Evolutionary conservation across 2,113 vertebrate genomes (phyloP), one percentile per base, ranked within the genome.

Genomic region (Poeciliopsis retropinna): DNA sequence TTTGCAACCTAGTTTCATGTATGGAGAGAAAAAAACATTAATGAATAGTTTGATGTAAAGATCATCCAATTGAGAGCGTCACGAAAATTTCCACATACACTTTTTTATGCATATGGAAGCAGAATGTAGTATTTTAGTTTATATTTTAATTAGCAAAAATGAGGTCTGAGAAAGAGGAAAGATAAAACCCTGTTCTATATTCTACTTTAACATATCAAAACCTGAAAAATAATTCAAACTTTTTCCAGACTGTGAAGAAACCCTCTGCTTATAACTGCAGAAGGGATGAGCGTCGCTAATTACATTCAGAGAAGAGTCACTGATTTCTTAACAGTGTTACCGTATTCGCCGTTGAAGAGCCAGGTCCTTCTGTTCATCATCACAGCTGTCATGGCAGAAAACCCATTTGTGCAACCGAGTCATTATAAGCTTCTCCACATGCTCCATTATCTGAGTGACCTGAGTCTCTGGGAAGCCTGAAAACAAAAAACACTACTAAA

Each of bases 391-490:
- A 27, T 95, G 92, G 79, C 94, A 95, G 85, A 95, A 95, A 70
- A 93, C 94, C 90, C 92, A 95, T 83, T 94, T 95, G 81, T 95
- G 94, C 64, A 95, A 82, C 13, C 93, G 91, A 0, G 95, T 95
- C 95, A 95, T 95, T 64, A 95, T 89, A 11, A 95, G 83, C 85
- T 95, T 95, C 88, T 95, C 95, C 15, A 95, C 86, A 22, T 95
- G 94, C 82, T 93, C 94, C 94, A 95, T 93, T 85, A 94, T 90
- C 64, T 88, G 91, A 64, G 89, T 88, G 37, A 89, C 88, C 79
- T 95, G 92, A 30, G 83, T 79, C 41, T 95, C 92, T 1, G 92
- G 72, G 44, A 94, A 85, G 85, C 91, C 95, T 95, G 75, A 44
- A 76, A 80, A 57, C 11, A 25, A 70, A 0, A 70, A 0, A 47